Evolutionary conservation across 1,140 invertebrate species (phyloP).

Genomic region (Lepidostoma basale): DNA sequence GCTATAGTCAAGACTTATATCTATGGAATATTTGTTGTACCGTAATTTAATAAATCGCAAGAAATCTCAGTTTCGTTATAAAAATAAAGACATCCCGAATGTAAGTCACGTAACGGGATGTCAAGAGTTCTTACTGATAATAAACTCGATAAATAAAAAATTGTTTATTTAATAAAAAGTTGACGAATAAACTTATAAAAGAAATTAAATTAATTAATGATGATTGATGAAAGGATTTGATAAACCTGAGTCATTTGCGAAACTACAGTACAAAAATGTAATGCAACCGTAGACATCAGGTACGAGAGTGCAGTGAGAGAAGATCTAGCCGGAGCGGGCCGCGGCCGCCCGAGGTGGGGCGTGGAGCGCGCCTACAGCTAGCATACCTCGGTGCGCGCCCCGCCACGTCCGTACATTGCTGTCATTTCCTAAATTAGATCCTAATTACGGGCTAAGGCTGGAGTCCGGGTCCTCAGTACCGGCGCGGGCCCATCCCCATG

Average conservation of each 20-base stretch:
- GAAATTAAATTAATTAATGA: background rate
- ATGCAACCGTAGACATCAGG: too few relatives aligned
- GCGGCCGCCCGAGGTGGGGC: too few relatives aligned
- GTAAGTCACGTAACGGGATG: conserved; percentile 10
- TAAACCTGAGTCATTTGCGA: too few relatives aligned
- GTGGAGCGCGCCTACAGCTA: too few relatives aligned
- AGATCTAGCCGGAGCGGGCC: too few relatives aligned
- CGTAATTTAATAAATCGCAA: background rate
- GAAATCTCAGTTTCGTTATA: conserved; percentile 3
- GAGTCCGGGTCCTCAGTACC: conserved; percentile 29
- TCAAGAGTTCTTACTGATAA: too few relatives aligned
- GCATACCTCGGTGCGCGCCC: too few relatives aligned
- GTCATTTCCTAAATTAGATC: background rate
- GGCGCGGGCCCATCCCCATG: conserved; percentile 42
- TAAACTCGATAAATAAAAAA: too few relatives aligned
- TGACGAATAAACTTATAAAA: background rate
- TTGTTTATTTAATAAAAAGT: background rate
- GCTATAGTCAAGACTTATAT: background rate
- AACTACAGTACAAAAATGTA: too few relatives aligned
- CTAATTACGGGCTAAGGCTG: background rate
- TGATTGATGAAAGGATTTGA: too few relatives aligned
- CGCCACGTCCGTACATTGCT: background rate
- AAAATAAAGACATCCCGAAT: background rate
- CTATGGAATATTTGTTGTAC: conserved; percentile 21
- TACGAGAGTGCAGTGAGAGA: too few relatives aligned